These are phyloP conservation scores for Triplophysa yarkandensis DNA, from an alignment of 2,797 vertebrate species.

Conservation along the genomic window DNA sequence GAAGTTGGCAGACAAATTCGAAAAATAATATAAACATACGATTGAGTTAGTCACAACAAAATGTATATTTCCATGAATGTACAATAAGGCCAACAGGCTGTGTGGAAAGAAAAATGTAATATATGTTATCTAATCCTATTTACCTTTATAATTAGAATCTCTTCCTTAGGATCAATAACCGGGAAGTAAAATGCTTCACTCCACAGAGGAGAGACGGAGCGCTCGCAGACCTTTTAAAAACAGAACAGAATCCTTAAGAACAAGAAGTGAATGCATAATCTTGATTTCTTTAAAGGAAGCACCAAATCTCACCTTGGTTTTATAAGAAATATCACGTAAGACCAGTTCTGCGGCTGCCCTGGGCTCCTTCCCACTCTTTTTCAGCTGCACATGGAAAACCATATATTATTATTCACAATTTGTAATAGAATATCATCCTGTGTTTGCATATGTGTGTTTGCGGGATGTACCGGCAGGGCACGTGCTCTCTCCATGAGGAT, in stretches of 20 bases:
- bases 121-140: too few relatives aligned
- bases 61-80: too few relatives aligned
- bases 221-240: slow-evolving; percentile 75
- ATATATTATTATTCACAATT: not conserved
- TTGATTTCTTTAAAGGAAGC: not conserved
- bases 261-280: not conserved
- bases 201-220: slow-evolving; percentile 82
- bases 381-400: slow-evolving; percentile 70
- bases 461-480: slow-evolving; percentile 78
- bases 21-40: too few relatives aligned
- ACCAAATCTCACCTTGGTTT: slow-evolving; percentile 78
- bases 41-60: too few relatives aligned
- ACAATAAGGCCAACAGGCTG: too few relatives aligned
- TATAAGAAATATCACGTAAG: slow-evolving; percentile 74
- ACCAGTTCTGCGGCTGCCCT: slow-evolving; percentile 77
- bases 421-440: not conserved
- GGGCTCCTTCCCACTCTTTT: slow-evolving; percentile 85
- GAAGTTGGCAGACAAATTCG: too few relatives aligned
- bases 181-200: slow-evolving; percentile 82
- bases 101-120: too few relatives aligned
- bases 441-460: slow-evolving; percentile 1
- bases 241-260: not conserved
- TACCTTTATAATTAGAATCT: slow-evolving; percentile 87
- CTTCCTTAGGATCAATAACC: slow-evolving; percentile 76
- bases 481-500: slow-evolving; percentile 82